Conservation (phyloP, 2,888 invertebrate species). For the Chalcosyrphus nemorum region DNA sequence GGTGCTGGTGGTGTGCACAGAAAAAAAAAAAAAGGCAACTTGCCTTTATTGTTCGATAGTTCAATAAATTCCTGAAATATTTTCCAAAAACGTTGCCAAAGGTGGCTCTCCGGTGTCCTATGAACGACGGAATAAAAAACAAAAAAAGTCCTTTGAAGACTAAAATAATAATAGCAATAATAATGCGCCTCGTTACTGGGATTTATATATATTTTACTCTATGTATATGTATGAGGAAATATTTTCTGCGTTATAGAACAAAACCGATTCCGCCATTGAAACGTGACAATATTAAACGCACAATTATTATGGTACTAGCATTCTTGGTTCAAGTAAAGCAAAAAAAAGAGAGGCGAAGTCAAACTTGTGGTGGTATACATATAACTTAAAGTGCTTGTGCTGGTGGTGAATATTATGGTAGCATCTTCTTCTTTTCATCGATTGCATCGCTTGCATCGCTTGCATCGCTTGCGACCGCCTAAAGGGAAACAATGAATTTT, state of each 20-base stretch:
- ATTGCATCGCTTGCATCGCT: slow-evolving; percentile 38
- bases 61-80: slow-evolving; percentile 67
- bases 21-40: slow-evolving; percentile 33
- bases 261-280: slow-evolving; percentile 62
- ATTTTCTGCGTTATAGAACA: slow-evolving; percentile 67
- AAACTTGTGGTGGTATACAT: slow-evolving; percentile 21
- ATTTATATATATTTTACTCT: slow-evolving; percentile 55
- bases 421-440: slow-evolving; percentile 57
- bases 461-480: slow-evolving; percentile 24
- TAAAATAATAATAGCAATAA: slow-evolving; percentile 53
- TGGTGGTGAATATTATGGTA: slow-evolving; percentile 47
- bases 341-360: no score
- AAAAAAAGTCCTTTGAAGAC: slow-evolving; percentile 9
- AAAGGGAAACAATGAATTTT: slow-evolving; percentile 69
- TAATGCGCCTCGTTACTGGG: slow-evolving; percentile 57
- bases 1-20: slow-evolving; percentile 31
- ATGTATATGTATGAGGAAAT: slow-evolving; percentile 66
- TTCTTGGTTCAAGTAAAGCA: not conserved
- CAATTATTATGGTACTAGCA: slow-evolving; percentile 57
- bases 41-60: slow-evolving; percentile 26
- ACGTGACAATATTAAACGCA: slow-evolving; percentile 73
- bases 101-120: slow-evolving; percentile 1
- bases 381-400: slow-evolving; percentile 33
- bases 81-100: slow-evolving; percentile 67
- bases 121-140: not conserved